Conservation (phyloP, 2,888 invertebrate genomes). For the Schizaphis graminum region DNA sequence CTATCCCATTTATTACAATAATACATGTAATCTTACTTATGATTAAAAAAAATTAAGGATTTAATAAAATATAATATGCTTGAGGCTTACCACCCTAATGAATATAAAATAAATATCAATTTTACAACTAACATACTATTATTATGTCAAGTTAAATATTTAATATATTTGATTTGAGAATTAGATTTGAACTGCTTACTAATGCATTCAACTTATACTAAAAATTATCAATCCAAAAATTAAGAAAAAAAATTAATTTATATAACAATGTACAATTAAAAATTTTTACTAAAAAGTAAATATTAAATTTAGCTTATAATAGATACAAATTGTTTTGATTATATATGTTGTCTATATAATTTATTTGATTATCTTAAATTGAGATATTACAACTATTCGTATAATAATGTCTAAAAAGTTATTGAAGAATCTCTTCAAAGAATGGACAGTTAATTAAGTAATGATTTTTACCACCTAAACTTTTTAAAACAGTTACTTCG, state of each 20-base stretch:
- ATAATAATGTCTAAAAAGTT: background rate
- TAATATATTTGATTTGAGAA: background rate
- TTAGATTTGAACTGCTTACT: background rate
- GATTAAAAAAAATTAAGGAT: too few species aligned
- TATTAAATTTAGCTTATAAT: background rate
- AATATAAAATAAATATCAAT: too few species aligned
- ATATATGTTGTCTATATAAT: background rate
- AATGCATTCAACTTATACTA: background rate
- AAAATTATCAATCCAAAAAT: background rate
- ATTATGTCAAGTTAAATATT: background rate
- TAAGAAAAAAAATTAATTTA: background rate
- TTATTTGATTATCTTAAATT: background rate
- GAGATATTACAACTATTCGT: background rate
- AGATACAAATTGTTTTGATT: background rate
- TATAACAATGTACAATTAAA: too few species aligned
- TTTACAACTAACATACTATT: too few species aligned
- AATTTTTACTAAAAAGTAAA: too few species aligned
- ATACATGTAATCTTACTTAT: too few species aligned
- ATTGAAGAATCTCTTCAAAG: conserved; percentile 21
- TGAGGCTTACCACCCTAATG: too few species aligned
- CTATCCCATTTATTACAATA: too few species aligned
- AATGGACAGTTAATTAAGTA: conserved; percentile 49
- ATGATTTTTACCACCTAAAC: background rate
- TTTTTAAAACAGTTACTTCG: conserved; percentile 31
- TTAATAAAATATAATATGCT: too few species aligned